A percentile compares a stretch with the other conserved stretches of the same genome.
phyloP scores from a whole-genome alignment of 2,797 vertebrate genomes.

The Coregonus sp. region DNA sequence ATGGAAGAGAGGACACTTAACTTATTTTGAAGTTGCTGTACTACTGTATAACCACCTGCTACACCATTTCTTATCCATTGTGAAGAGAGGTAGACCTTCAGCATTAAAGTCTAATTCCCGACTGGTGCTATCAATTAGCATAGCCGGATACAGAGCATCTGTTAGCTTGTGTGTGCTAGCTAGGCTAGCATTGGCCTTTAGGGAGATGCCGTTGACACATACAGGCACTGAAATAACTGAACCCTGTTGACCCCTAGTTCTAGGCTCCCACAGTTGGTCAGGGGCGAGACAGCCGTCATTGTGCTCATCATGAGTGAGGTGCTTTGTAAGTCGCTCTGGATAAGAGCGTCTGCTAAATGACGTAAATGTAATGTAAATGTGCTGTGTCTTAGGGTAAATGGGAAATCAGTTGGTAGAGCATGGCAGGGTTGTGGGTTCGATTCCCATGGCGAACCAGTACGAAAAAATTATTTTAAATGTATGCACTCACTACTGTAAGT shows the following conservation, averaged over 20 bases:
- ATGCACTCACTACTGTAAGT: too few species aligned
- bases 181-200: constrained; percentile 38
- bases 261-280: constrained; percentile 52
- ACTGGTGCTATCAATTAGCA: background rate
- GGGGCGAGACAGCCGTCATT: constrained; percentile 30
- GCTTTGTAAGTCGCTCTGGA: too few species aligned
- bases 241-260: constrained; percentile 51
- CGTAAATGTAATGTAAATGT: too few species aligned
- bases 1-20: background rate
- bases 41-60: background rate
- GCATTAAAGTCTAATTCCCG: constrained; percentile 1
- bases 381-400: background rate
- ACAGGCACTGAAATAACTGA: constrained; percentile 61
- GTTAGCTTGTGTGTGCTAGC: constrained; percentile 7
- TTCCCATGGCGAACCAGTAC: too few species aligned
- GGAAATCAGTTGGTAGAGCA: background rate
- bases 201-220: constrained; percentile 43
- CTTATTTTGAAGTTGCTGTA: background rate
- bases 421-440: too few species aligned
- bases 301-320: constrained; percentile 20
- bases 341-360: too few species aligned
- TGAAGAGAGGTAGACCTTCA: background rate
- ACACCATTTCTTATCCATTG: background rate
- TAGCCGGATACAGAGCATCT: constrained; percentile 23
- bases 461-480: too few species aligned